Percentiles rank a stretch among this genome's conserved stretches.
phyloP scores from a whole-genome alignment of 1,140 invertebrate genomes.

The Druon quercuslanigerum region DNA sequence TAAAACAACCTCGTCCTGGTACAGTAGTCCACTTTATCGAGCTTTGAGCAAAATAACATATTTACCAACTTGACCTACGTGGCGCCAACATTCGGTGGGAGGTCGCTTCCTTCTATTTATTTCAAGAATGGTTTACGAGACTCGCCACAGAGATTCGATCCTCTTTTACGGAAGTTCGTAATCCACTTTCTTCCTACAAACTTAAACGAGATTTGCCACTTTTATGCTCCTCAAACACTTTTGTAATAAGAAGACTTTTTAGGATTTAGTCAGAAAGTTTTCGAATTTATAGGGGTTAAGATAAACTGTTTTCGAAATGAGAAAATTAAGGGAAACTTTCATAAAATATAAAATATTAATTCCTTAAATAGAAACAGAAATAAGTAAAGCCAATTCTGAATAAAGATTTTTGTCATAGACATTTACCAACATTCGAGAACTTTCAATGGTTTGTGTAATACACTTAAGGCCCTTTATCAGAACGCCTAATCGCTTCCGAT shows the following conservation, averaged over 20 bases:
- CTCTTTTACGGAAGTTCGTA: slow-evolving; percentile 3
- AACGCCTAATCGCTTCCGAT: no score
- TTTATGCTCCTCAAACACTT: background rate
- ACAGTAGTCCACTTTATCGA: background rate
- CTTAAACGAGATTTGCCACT: background rate
- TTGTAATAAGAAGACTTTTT: background rate
- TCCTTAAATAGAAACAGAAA: no score
- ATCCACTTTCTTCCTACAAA: background rate
- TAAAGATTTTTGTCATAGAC: no score
- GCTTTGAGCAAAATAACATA: slow-evolving; percentile 37
- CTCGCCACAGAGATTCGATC: background rate
- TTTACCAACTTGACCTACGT: slow-evolving; percentile 36
- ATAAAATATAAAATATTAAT: no score
- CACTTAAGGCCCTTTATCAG: no score
- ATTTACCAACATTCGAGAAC: no score
- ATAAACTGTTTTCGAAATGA: no score
- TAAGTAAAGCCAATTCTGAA: no score
- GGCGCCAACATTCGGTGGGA: slow-evolving; percentile 4
- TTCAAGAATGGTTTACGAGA: slow-evolving; percentile 6
- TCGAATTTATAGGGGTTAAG: no score
- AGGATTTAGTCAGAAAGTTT: background rate
- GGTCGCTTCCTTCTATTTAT: slow-evolving; percentile 13
- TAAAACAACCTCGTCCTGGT: slow-evolving; percentile 28
- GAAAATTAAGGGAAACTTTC: no score
- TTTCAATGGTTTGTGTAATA: no score